phyloP scores from a whole-genome alignment of 1,140 invertebrate species.

The Copidosoma floridanum region DNA sequence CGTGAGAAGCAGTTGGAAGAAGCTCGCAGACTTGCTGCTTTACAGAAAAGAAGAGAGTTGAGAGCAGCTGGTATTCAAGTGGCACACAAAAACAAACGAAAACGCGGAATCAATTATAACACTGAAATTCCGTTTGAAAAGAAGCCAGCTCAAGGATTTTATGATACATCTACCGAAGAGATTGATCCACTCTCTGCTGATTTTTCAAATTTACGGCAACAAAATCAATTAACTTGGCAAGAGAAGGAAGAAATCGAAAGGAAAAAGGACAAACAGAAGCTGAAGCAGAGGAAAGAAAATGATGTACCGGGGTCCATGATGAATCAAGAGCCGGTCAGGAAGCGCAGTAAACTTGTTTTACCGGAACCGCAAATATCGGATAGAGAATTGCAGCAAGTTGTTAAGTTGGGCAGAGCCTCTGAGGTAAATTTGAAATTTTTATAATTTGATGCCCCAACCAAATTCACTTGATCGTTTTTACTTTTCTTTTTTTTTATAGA shows the following conservation, averaged over 20 bases:
- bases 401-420: constrained; percentile 93
- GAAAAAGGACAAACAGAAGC: constrained; percentile 87
- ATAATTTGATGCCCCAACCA: neutral
- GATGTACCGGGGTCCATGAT: constrained; percentile 91
- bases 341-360: constrained; percentile 93
- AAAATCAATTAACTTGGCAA: constrained; percentile 90
- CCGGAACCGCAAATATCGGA: constrained; percentile 97
- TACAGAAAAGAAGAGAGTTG: constrained; percentile 95
- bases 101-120: constrained; percentile 95
- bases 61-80: constrained; percentile 95
- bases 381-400: constrained; percentile 84
- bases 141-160: constrained; percentile 85
- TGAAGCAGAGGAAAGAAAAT: constrained; percentile 94
- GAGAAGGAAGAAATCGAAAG: constrained; percentile 88
- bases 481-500: constrained; percentile 37
- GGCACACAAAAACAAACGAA: constrained; percentile 69
- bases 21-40: constrained; percentile 89
- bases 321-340: constrained; percentile 86
- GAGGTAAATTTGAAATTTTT: constrained; percentile 60
- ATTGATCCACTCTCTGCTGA: constrained; percentile 87
- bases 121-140: constrained; percentile 98
- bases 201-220: constrained; percentile 85
- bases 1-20: constrained; percentile 98
- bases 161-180: constrained; percentile 87
- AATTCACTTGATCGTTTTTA: neutral